These are phyloP conservation scores for Enteromius argenteus DNA, from an alignment of 2,797 vertebrate genomes.

Conservation along the genomic window DNA sequence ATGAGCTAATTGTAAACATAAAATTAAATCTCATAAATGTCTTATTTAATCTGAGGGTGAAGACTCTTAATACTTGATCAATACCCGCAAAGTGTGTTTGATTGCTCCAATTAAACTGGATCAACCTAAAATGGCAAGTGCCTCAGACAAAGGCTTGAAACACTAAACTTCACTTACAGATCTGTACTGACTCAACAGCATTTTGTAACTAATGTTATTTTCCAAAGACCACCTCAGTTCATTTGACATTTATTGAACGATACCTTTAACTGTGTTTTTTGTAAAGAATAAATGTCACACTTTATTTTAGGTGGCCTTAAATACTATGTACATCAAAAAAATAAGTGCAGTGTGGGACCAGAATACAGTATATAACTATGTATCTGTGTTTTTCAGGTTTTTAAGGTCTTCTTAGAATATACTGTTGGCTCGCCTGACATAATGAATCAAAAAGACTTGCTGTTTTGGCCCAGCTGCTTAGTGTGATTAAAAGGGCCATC, in stretches of 20 bases:
- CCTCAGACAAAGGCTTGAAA: background rate
- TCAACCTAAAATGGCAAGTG: background rate
- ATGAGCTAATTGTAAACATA: background rate
- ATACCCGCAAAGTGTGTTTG: conserved; percentile 13
- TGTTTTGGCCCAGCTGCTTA: background rate
- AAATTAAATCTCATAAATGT: background rate
- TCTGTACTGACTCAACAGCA: background rate
- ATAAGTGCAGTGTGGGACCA: no score
- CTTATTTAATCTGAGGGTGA: background rate
- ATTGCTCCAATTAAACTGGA: conserved; percentile 12
- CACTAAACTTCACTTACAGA: background rate
- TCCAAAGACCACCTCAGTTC: background rate
- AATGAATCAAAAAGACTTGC: background rate
- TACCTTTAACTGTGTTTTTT: background rate
- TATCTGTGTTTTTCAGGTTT: background rate
- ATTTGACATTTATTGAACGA: background rate
- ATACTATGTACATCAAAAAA: no score
- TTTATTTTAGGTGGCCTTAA: no score
- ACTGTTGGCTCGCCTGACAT: background rate
- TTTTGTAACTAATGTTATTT: background rate
- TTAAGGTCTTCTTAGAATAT: background rate
- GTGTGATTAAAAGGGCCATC: conserved; percentile 24
- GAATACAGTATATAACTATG: no score
- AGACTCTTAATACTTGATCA: conserved; percentile 2
- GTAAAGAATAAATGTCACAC: no score